These are phyloP conservation scores for Sinodicranocentrus sp. DNA, from an alignment of 2,888 invertebrate species.

Conservation along the genomic window DNA sequence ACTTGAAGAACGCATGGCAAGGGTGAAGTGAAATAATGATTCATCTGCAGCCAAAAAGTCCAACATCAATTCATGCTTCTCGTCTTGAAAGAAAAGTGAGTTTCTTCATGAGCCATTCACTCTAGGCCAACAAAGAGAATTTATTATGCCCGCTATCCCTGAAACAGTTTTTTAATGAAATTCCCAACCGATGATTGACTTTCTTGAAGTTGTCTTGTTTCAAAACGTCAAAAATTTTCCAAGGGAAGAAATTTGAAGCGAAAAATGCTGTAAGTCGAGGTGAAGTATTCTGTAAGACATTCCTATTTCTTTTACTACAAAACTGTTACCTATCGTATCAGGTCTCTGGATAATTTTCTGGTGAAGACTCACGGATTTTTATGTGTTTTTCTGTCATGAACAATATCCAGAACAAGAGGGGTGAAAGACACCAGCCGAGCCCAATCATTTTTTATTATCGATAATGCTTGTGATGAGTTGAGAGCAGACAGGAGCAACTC, in stretches of 20 bases:
- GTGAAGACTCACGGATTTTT: constrained; percentile 51
- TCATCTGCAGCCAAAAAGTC: too few relatives aligned
- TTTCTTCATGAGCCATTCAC: constrained; percentile 7
- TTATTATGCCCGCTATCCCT: constrained; percentile 23
- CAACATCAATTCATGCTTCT: too few relatives aligned
- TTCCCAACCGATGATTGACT: constrained; percentile 52
- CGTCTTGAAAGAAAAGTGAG: neutral
- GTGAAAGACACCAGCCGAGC: constrained; percentile 63
- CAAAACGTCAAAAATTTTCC: constrained; percentile 21
- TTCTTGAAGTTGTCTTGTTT: constrained; percentile 47
- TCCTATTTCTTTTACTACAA: neutral
- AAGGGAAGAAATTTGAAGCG: neutral
- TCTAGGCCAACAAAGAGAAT: constrained; percentile 40
- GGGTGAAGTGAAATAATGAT: too few relatives aligned
- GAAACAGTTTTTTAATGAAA: constrained; percentile 51
- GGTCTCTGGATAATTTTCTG: constrained; percentile 57
- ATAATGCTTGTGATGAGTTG: constrained; percentile 56
- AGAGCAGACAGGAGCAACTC: constrained; percentile 47
- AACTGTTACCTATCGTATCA: constrained; percentile 18
- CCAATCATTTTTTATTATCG: constrained; percentile 60
- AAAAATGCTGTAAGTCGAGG: neutral
- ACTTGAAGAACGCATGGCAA: too few relatives aligned
- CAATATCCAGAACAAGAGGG: constrained; percentile 62
- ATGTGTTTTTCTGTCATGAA: constrained; percentile 67
- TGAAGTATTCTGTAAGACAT: neutral